Evolutionary conservation across 2,797 vertebrate genomes (phyloP).

Genomic region (Urophycis tenuis): DNA sequence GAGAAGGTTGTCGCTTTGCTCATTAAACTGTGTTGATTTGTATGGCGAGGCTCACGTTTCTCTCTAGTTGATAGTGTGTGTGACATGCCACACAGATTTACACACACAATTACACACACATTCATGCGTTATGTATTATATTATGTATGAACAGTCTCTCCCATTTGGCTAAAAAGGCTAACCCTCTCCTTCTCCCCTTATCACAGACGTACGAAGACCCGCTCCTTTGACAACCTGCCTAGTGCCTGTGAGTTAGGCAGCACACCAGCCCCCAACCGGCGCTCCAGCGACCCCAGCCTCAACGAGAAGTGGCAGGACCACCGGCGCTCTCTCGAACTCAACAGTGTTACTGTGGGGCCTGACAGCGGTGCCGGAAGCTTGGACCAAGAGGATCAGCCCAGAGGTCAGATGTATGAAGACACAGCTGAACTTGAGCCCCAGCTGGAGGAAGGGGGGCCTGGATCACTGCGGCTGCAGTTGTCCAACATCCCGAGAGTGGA

Average conservation of each 20-base stretch:
- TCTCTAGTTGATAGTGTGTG: background rate
- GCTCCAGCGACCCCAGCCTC: constrained; percentile 93
- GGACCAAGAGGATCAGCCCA: constrained; percentile 59
- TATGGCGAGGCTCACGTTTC: background rate
- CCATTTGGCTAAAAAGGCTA: no score
- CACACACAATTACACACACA: no score
- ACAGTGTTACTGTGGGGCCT: constrained; percentile 71
- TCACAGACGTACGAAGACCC: constrained; percentile 88
- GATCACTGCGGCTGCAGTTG: constrained; percentile 5
- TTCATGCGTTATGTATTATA: no score
- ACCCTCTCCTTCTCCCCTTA: background rate
- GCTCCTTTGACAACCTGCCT: constrained; percentile 95
- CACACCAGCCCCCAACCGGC: constrained; percentile 76
- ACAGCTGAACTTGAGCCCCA: constrained; percentile 45
- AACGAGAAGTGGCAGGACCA: constrained; percentile 99
- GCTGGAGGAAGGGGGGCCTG: background rate
- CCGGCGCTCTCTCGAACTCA: constrained; percentile 88
- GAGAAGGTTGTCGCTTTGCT: background rate
- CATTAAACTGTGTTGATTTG: background rate
- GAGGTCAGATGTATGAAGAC: constrained; percentile 47
- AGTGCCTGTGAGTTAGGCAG: constrained; percentile 82
- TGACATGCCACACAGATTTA: no score
- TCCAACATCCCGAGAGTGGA: constrained; percentile 20
- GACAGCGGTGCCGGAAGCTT: constrained; percentile 56
- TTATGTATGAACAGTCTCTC: background rate